Evolutionary conservation across 1,140 invertebrate species (phyloP), one percentile per base, ranked within the genome.

Genomic region (Zaprionus kolodkinae): DNA sequence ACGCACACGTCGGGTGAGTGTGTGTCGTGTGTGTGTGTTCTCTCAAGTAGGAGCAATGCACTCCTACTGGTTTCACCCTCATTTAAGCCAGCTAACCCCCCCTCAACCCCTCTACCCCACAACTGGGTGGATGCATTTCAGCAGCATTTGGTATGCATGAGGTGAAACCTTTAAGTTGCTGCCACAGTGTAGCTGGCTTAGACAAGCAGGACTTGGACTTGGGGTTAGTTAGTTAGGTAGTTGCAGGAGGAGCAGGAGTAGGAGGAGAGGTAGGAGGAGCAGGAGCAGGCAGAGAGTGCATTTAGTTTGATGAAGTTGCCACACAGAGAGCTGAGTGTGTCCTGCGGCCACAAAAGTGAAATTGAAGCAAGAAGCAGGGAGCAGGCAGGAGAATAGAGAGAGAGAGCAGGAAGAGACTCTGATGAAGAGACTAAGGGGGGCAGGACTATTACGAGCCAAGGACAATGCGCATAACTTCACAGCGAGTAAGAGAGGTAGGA

Each of bases 31-130:
- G 45, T 57, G 38, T 45, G 54, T 64, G 68, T 76, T 54, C 68
- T 74, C 67, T 89, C 70, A 84, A 84, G 81, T 84, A 85, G 86
- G 85, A 90, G 86, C 85, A 89, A 74, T 89, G 85, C 85, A 89
- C 85, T 89, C 69, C 54, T 30, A 30, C 27, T 76, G 61, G 73
- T 57, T 70, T 52, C 21, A 25, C 40, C 40, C 40, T 45, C 40
- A 45, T 45, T 45, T 45, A 15, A 15, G 52, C 40, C 45, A 63
- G 2, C 15, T 43, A 17, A 15, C 5, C 57, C n/a, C 57, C 1
- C 57, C 17, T 6, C 7, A 15, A 3, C 17, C 3, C 17, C 6
- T 0, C 13, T n/a, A 4, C 7, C 6, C 10, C n/a, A n/a, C 55
- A 36, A 38, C 50, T 36, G 36, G 52, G 17, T 45, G 68, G 27